Evolutionary conservation across 53 echinoderm and acorn worm genomes (phyloP), one percentile per base, ranked within the genome.

Genomic region (Luidia sarsii): DNA sequence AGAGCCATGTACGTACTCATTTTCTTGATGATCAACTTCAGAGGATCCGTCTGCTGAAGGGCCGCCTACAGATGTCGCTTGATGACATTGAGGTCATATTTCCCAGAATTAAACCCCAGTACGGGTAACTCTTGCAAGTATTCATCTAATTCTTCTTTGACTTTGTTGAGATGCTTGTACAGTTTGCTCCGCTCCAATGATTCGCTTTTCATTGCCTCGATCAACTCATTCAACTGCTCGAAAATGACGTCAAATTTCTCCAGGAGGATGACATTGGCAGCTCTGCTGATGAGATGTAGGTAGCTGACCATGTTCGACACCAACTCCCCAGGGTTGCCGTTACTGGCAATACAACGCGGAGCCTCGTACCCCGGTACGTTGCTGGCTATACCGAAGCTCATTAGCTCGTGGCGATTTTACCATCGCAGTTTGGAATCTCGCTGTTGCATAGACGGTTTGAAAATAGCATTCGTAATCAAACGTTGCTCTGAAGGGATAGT

Each of bases 391-490:
- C 87, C 80, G 4, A 80, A 70, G 3, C 87, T 87, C 0, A 81
- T 35, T 5, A 59, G 57, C 0, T 70, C 34, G 30, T 81, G 87
- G 20, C 28, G 20, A 0, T 43, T 23, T 7, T 60, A 49, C 39
- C 48, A 37, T 7, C 23, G 32, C 6, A 80, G 28, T 48, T 86
- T 86, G 29, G 7, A 16, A 18, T 55, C 73, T 54, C 21, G n/a
- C 8, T 18, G 34, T 0, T 33, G 10, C 33, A 1, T n/a, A 29
- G 29, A 27, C 23, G 22, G 24, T 13, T 4, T 71, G n/a, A 32
- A 71, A 83, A 33, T 50, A 87, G n/a, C 50, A 60, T 32, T 87
- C 87, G 22, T 69, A 87, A 19, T 80, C 80, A 39, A 33, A 87
- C 0, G 49, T 50, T 15, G 80, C 81, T 14, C 70, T 23, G 48